Evolutionary conservation across 2,113 vertebrate species (phyloP).

Genomic region (Oplegnathus fasciatus): DNA sequence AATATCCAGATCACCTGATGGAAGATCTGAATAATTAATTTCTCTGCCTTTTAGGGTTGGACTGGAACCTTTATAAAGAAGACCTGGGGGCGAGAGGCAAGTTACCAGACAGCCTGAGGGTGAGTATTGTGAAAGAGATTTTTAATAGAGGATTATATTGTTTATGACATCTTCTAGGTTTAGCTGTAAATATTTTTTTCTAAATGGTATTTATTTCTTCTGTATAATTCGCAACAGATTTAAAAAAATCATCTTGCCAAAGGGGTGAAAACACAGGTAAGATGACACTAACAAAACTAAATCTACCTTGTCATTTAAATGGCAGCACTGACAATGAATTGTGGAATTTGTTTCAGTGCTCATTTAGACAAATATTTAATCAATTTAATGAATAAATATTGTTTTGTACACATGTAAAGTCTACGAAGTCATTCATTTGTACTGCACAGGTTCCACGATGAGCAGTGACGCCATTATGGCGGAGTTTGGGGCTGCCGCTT

Average conservation of each 20-base stretch:
- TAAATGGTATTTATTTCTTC: not conserved
- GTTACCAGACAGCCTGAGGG: constrained; percentile 3
- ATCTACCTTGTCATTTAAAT: not conserved
- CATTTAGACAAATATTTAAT: not conserved
- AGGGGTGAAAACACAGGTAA: constrained; percentile 9
- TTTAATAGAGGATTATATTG: not conserved
- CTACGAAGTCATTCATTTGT: not conserved
- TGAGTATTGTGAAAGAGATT: not conserved
- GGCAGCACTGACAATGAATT: not conserved
- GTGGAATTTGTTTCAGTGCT: not conserved
- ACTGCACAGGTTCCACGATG: not conserved
- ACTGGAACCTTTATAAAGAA: not conserved
- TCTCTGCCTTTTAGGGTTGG: not conserved
- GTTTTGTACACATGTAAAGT: not conserved
- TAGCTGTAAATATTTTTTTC: not conserved
- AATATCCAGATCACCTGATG: constrained; percentile 1
- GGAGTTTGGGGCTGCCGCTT: not conserved
- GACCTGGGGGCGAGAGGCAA: not conserved
- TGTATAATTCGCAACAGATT: not conserved
- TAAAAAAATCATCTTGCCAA: not conserved
- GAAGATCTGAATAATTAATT: constrained; percentile 26
- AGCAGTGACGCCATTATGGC: not conserved
- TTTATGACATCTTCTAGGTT: not conserved
- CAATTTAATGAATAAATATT: not conserved
- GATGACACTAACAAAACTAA: not conserved